phyloP scores from a whole-genome alignment of 1,140 invertebrate species.

The Drosophila santomea region DNA sequence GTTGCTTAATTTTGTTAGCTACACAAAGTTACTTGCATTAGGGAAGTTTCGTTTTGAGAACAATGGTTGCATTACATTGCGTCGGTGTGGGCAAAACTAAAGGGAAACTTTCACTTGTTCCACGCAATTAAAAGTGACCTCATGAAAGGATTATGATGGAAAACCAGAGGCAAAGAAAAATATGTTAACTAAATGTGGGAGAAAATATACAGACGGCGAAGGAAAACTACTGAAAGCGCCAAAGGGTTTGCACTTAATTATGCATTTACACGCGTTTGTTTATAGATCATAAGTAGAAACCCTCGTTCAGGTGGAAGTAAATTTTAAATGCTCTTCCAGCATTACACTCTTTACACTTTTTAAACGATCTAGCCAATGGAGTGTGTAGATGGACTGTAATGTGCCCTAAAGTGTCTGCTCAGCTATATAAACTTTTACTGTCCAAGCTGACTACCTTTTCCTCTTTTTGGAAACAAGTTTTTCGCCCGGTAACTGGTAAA shows the following conservation, averaged over 20 bases:
- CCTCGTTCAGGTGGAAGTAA: background rate
- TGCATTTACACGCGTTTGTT: too few relatives aligned
- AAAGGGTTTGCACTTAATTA: too few relatives aligned
- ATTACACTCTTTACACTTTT: too few relatives aligned
- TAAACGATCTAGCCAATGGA: too few relatives aligned
- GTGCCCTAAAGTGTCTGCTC: background rate
- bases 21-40: background rate
- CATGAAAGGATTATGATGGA: background rate
- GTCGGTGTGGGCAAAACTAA: slow-evolving; percentile 2
- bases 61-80: background rate
- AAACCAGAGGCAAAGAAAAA: background rate
- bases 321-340: background rate
- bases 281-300: too few relatives aligned
- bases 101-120: slow-evolving; percentile 1
- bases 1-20: slow-evolving; percentile 5
- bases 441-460: background rate
- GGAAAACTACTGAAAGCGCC: background rate
- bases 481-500: background rate
- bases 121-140: slow-evolving; percentile 1
- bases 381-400: background rate
- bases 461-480: background rate
- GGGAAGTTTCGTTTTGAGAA: background rate
- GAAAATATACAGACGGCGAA: background rate
- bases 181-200: background rate
- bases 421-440: background rate